Evolutionary conservation across 2,888 invertebrate genomes (phyloP), one percentile per base, ranked within the genome.

Genomic region (Ochropleura plecta): DNA sequence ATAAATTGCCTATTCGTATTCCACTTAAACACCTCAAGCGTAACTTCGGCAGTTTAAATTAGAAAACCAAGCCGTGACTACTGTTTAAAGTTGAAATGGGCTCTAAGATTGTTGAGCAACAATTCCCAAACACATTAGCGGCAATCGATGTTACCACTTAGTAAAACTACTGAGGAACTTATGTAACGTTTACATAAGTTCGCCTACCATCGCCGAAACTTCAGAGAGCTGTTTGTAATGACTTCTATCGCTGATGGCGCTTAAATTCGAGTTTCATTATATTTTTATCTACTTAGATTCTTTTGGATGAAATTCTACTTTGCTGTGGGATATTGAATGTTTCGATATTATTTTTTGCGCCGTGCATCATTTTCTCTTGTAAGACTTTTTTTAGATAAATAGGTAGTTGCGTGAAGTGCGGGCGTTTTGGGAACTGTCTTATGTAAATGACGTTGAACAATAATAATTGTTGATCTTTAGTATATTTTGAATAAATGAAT

Each of bases 171-270:
- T 84, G 81, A 73, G 78, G 55, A 89, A 90, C 89, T 92, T 90
- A 86, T 81, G 82, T 82, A 69, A 70, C 82, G 84, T 85, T 88
- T 84, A 84, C 81, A 83, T 79, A 90, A 91, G 88, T 91, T 89
- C 72, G 66, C 76, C 70, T 73, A 70, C 64, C 78, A 78, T 76
- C 84, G 86, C 82, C 76, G 77, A 75, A 91, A 89, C 77, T 88
- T 83, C 77, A 77, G 85, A 83, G 89, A 85, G 89, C 89, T 88
- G 89, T 92, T 90, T 88, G 90, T 90, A 92, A 92, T 91, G 89
- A 91, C 92, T 92, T 91, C 78, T 84, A 81, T 86, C 83, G 87
- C 86, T 90, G 88, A 88, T 85, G 85, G 82, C 81, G 70, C 78
- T 84, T 82, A 73, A 79, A 88, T 86, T 82, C 51, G 70, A 85